Evolutionary conservation across 2,888 invertebrate genomes (phyloP), one percentile per base, ranked within the genome.

Genomic region (Cheilosia impressa): DNA sequence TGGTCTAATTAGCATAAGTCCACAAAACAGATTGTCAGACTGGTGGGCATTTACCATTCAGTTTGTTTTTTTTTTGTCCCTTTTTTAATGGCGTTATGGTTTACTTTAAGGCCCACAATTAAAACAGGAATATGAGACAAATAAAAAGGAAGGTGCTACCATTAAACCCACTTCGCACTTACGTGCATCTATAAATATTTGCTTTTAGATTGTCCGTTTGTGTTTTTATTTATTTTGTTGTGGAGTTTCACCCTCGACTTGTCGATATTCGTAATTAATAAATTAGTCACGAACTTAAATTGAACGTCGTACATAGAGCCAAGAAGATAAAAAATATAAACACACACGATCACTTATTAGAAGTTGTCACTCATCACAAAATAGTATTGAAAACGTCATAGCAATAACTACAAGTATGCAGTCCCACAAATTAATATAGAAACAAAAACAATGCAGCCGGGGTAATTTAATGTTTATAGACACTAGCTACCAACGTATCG

Each of bases 1-100:
- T 50, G 38, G 45, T 45, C 65, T 58, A 75, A 43, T 75, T 58
- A 66, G 19, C 65, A 66, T 75, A 75, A 65, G 55, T 65, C 55
- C 27, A 65, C 57, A 57, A 53, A 55, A 60, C 41, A 22, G 27
- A 73, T 31, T 55, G 34, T 63, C 57, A 65, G 63, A 47, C 47
- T 57, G 38, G 34, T 65, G 47, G 24, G 34, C 50, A 50, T 31
- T 57, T 68, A 17, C 38, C 55, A 45, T 57, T 57, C 57, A 31
- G 52, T 17, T 31, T 34, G 0, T 31, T n/a, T 31, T 6, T 31
- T n/a, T n/a, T 55, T 31, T 31, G 1, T 55, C 7, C 47, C 17
- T 2, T 9, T 17, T 38, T 34, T 10, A 3, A 10, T 10, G 2
- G 17, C 53, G 41, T 41, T 55, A 68, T 55, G 68, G 68, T 68